Percentiles rank a stretch among this genome's conserved stretches.
phyloP scores from a whole-genome alignment of 1,140 invertebrate genomes.

The Drosophila eugracilis region DNA sequence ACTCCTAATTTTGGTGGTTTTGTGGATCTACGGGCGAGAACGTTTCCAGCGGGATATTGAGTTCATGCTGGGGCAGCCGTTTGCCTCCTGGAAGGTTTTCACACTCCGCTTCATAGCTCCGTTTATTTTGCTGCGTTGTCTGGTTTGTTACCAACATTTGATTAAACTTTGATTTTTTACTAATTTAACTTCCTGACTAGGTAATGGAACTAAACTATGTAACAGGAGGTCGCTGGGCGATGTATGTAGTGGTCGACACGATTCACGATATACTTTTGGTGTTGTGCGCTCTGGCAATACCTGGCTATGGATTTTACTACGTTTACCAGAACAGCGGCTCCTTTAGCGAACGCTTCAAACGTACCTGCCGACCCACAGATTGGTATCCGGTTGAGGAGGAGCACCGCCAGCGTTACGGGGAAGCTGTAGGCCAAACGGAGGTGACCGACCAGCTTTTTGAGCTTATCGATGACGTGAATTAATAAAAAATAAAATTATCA shows the following conservation, averaged over 20 bases:
- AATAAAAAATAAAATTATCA: no score
- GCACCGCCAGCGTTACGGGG: constrained; percentile 72
- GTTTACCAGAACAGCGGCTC: constrained; percentile 56
- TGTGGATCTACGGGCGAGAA: constrained; percentile 92
- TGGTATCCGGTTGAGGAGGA: constrained; percentile 77
- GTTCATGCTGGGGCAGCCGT: constrained; percentile 91
- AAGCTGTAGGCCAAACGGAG: constrained; percentile 64
- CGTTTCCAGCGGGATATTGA: constrained; percentile 90
- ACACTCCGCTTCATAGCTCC: constrained; percentile 72
- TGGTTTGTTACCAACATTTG: constrained; percentile 36
- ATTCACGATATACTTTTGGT: constrained; percentile 42
- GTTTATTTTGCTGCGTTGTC: constrained; percentile 33
- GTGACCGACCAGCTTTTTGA: constrained; percentile 73
- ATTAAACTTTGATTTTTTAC: no score
- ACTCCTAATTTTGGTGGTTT: constrained; percentile 89
- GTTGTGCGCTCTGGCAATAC: constrained; percentile 59
- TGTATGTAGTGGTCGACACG: no score
- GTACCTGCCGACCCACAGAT: constrained; percentile 70
- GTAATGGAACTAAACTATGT: constrained; percentile 14
- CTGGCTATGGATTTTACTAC: constrained; percentile 62
- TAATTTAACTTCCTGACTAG: constrained; percentile 16
- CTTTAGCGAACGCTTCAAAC: constrained; percentile 52
- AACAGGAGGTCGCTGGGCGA: constrained; percentile 34
- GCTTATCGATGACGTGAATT: constrained; percentile 67
- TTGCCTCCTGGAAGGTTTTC: constrained; percentile 85